Percentiles rank a stretch among this genome's conserved stretches.
phyloP scores from a whole-genome alignment of 1,140 invertebrate genomes.

The Aethina tumida region DNA sequence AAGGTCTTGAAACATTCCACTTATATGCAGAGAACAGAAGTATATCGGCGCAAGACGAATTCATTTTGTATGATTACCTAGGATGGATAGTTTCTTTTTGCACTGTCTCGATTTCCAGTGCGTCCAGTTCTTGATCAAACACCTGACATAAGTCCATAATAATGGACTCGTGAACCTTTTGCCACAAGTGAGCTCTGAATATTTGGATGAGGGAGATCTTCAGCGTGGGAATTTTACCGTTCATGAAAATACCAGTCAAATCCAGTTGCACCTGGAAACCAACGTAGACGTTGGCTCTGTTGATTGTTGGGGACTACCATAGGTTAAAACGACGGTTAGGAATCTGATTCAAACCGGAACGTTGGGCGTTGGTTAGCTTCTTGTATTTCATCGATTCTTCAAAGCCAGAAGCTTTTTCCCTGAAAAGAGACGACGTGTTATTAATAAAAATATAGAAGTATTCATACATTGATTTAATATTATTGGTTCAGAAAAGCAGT shows the following conservation, averaged over 20 bases:
- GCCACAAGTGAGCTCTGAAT: conserved; percentile 99
- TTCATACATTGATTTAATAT: not conserved
- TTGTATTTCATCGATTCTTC: conserved; percentile 99
- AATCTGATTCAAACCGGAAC: conserved; percentile 99
- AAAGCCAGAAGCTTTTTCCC: conserved; percentile 98
- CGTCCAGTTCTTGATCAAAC: conserved; percentile 98
- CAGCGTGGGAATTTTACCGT: conserved; percentile 98
- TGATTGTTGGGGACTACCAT: conserved; percentile 99
- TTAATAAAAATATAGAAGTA: conserved; percentile 2
- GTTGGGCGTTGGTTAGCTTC: conserved; percentile 97
- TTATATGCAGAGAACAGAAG: conserved; percentile 98
- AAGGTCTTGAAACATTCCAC: conserved; percentile 97
- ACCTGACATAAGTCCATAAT: conserved; percentile 99
- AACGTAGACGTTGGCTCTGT: conserved; percentile 98
- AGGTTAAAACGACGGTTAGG: conserved; percentile 98
- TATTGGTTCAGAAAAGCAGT: no score
- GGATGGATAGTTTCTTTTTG: conserved; percentile 99
- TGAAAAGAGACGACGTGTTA: conserved; percentile 31
- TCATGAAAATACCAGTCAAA: conserved; percentile 99
- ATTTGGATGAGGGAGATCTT: conserved; percentile 99
- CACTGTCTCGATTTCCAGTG: conserved; percentile 97
- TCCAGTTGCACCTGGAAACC: conserved; percentile 99
- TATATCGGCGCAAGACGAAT: conserved; percentile 98
- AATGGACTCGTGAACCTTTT: conserved; percentile 99
- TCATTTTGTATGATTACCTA: conserved; percentile 99